These are phyloP conservation scores for Pogonus chalceus DNA, from an alignment of 1,140 invertebrate species.

Conservation along the genomic window DNA sequence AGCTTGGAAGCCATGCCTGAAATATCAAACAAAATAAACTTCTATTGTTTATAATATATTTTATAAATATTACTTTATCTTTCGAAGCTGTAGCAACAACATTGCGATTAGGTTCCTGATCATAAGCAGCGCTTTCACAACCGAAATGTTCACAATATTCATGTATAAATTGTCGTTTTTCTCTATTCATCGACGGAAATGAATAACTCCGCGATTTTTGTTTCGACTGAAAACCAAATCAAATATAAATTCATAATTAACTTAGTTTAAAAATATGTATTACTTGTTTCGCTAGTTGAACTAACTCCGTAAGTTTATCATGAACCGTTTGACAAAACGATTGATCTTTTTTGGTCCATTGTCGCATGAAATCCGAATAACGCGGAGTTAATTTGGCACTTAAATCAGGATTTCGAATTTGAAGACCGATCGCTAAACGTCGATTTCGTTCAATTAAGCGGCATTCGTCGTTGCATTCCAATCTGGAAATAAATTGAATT, in stretches of 20 bases:
- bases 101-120: conserved; percentile 89
- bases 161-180: conserved; percentile 82
- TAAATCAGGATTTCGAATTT: conserved; percentile 82
- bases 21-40: conserved; percentile 29
- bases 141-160: conserved; percentile 93
- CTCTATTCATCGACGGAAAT: conserved; percentile 86
- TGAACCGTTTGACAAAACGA: conserved; percentile 75
- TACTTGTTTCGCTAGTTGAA: conserved; percentile 75
- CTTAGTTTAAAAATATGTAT: conserved; percentile 2
- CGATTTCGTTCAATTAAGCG: conserved; percentile 75
- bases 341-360: conserved; percentile 73
- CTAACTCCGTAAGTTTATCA: conserved; percentile 73
- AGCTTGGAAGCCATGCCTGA: conserved; percentile 75
- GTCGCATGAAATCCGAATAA: conserved; percentile 81
- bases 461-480: conserved; percentile 92
- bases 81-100: conserved; percentile 83
- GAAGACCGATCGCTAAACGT: conserved; percentile 76
- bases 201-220: conserved; percentile 78
- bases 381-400: conserved; percentile 65
- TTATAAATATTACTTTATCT: conserved; percentile 48
- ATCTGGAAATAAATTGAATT: conserved; percentile 42
- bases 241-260: conserved; percentile 12
- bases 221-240: conserved; percentile 51
- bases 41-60: conserved; percentile 4
- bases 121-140: conserved; percentile 84